phyloP scores from a whole-genome alignment of 2,113 vertebrate genomes.

The Sapayoa aenigma region DNA sequence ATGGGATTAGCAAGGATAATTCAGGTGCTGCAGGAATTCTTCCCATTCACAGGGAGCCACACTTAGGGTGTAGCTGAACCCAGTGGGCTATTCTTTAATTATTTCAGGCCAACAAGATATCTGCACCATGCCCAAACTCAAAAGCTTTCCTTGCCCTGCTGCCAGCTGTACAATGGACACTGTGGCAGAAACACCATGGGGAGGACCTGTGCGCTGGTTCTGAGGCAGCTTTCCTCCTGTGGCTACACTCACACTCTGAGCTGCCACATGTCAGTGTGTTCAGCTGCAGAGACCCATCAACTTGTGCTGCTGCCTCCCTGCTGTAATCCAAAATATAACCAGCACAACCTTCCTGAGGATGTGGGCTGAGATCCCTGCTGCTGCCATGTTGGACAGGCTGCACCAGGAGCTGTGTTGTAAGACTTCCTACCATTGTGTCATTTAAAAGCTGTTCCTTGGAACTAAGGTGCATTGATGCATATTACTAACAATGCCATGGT shows the following conservation, averaged over 20 bases:
- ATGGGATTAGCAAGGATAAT: not conserved
- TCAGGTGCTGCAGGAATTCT: not conserved
- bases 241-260: not conserved
- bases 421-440: not conserved
- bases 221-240: not conserved
- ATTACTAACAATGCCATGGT: not conserved
- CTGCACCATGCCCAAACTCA: not conserved
- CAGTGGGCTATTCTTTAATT: not conserved
- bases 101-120: not conserved
- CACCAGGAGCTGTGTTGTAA: not conserved
- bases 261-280: rapidly evolving
- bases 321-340: not conserved
- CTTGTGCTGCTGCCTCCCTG: not conserved
- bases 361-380: rapidly evolving
- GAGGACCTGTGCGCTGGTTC: rapidly evolving
- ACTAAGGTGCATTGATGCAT: not conserved
- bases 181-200: rapidly evolving
- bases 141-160: not conserved
- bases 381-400: not conserved
- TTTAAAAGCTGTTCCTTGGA: not conserved
- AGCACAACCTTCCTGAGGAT: not conserved
- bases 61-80: not conserved
- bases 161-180: not conserved
- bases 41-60: not conserved
- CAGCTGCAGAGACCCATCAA: not conserved